phyloP scores from a whole-genome alignment of 2,113 vertebrate genomes.

The Oenanthe oenanthe region DNA sequence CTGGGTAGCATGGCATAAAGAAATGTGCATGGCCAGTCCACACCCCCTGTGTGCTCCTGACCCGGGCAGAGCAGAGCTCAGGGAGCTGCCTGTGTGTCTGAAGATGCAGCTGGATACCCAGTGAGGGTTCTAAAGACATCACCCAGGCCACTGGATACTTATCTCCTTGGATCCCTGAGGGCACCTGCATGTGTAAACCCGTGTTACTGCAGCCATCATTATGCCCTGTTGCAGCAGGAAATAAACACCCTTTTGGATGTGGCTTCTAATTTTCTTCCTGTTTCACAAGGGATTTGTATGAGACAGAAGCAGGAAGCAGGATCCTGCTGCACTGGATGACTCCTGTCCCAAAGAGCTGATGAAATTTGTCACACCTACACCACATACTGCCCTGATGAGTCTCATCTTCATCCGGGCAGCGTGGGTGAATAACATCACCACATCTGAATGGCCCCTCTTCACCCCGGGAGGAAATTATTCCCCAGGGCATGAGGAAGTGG shows the following conservation, averaged over 20 bases:
- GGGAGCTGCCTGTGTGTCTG: neutral
- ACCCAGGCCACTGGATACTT: accelerated
- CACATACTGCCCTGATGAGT: neutral
- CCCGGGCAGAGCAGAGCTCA: accelerated
- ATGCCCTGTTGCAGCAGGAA: neutral
- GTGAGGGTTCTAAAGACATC: neutral
- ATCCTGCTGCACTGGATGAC: neutral
- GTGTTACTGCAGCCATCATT: accelerated
- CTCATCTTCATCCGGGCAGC: neutral
- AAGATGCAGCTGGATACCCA: neutral
- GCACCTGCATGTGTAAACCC: neutral
- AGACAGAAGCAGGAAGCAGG: neutral
- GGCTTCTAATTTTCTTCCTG: neutral
- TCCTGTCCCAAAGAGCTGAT: neutral
- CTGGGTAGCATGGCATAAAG: neutral
- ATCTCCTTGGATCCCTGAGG: neutral
- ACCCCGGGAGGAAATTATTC: neutral
- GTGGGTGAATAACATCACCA: neutral
- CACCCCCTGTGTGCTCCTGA: neutral
- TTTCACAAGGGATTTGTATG: neutral
- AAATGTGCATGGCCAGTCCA: accelerated
- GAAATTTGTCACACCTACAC: neutral
- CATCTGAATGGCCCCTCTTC: neutral
- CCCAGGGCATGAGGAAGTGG: neutral
- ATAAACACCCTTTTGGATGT: neutral